Evolutionary conservation across 2,113 vertebrate genomes (phyloP).

Genomic region (Naja naja): DNA sequence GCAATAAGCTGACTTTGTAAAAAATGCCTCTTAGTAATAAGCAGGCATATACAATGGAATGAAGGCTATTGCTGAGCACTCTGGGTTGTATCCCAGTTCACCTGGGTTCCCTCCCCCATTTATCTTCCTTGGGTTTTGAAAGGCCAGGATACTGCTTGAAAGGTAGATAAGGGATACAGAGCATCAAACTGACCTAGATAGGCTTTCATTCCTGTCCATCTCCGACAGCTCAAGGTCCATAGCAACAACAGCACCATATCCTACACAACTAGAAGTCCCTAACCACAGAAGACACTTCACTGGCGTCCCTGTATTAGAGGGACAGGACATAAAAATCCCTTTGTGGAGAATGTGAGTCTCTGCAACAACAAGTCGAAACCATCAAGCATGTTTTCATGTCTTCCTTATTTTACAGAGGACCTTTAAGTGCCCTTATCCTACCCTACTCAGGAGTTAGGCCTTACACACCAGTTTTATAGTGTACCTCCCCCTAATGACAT

Average conservation of each 20-base stretch:
- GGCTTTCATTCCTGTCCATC: background rate
- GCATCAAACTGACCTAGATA: background rate
- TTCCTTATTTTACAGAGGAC: background rate
- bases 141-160: background rate
- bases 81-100: no score
- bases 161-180: background rate
- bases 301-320: background rate
- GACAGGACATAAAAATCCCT: background rate
- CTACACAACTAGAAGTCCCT: background rate
- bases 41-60: no score
- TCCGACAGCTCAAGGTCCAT: background rate
- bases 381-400: background rate
- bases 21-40: no score
- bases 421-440: background rate
- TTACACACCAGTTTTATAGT: background rate
- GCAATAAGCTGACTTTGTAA: no score
- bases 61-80: no score
- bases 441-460: background rate
- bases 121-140: background rate
- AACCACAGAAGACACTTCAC: background rate
- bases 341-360: background rate
- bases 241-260: background rate
- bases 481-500: background rate
- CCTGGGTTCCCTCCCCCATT: background rate
- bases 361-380: background rate